These are phyloP conservation scores for Cenopis cana DNA, from an alignment of 2,888 invertebrate genomes.

Conservation along the genomic window DNA sequence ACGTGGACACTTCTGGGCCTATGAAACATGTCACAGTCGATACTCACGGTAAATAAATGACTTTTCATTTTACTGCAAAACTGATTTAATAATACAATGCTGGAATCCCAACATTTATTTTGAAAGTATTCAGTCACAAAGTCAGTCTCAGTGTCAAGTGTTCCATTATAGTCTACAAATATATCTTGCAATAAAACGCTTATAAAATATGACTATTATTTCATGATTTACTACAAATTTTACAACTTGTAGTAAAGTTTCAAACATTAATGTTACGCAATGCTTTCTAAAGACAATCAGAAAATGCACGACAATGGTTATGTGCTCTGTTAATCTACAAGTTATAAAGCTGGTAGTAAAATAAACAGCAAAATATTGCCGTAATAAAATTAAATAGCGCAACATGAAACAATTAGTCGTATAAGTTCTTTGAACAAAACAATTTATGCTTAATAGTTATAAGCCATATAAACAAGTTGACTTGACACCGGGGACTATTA, in stretches of 20 bases:
- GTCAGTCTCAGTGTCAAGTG: slow-evolving; percentile 1
- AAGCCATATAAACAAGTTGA: not conserved
- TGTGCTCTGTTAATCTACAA: slow-evolving; percentile 8
- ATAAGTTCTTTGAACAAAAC: not conserved
- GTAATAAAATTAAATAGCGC: slow-evolving; percentile 14
- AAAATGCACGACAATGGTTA: not conserved
- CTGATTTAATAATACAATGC: not conserved
- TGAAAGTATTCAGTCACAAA: not conserved
- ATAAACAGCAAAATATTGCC: not conserved
- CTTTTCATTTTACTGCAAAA: not conserved
- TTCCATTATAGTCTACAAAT: slow-evolving; percentile 8
- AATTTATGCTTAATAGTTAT: not conserved
- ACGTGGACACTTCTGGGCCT: too few species aligned
- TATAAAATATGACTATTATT: slow-evolving; percentile 16
- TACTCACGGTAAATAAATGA: not conserved
- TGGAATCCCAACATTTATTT: not conserved
- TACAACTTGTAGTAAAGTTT: slow-evolving; percentile 20
- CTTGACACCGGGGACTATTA: not conserved
- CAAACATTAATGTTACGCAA: slow-evolving; percentile 9
- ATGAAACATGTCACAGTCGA: too few species aligned
- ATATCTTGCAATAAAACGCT: slow-evolving; percentile 9
- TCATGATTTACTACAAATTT: slow-evolving; percentile 16
- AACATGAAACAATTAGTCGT: slow-evolving; percentile 10
- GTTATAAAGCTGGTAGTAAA: slow-evolving; percentile 1
- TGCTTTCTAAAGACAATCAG: slow-evolving; percentile 5